Conservation (phyloP, 2,797 vertebrate genomes). For the Neosalanx taihuensis region DNA sequence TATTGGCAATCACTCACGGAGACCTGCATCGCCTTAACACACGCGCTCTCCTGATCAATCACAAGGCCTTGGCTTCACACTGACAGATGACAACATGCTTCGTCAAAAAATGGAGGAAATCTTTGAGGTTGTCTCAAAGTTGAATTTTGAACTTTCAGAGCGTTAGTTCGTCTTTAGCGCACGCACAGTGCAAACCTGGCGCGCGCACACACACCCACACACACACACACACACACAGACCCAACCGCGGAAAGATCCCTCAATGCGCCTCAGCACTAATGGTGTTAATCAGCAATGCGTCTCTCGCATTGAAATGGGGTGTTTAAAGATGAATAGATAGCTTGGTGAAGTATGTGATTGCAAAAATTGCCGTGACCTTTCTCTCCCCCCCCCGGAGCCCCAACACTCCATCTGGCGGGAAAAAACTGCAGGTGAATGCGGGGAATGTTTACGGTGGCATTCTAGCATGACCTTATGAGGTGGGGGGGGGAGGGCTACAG, state of each 20-base stretch:
- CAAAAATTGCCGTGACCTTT: constrained; percentile 59
- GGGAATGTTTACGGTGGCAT: constrained; percentile 42
- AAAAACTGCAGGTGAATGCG: constrained; percentile 30
- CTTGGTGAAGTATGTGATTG: constrained; percentile 38
- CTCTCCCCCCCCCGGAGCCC: constrained; percentile 22
- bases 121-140: constrained; percentile 39
- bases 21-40: constrained; percentile 34
- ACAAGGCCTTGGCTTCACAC: constrained; percentile 44
- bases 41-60: constrained; percentile 55
- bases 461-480: constrained; percentile 51
- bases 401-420: constrained; percentile 52
- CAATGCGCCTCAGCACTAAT: constrained; percentile 10
- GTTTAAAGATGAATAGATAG: constrained; percentile 55
- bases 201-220: neutral
- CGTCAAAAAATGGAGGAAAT: constrained; percentile 27
- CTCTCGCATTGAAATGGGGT: constrained; percentile 38
- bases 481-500: constrained; percentile 24
- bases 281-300: constrained; percentile 35
- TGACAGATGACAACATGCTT: constrained; percentile 44
- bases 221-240: neutral
- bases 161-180: neutral
- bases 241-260: neutral
- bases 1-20: constrained; percentile 54
- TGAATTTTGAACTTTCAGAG: constrained; percentile 26
- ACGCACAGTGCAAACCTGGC: neutral